Conservation (phyloP, 2,113 vertebrate genomes). For the Brienomyrus longianalis region DNA sequence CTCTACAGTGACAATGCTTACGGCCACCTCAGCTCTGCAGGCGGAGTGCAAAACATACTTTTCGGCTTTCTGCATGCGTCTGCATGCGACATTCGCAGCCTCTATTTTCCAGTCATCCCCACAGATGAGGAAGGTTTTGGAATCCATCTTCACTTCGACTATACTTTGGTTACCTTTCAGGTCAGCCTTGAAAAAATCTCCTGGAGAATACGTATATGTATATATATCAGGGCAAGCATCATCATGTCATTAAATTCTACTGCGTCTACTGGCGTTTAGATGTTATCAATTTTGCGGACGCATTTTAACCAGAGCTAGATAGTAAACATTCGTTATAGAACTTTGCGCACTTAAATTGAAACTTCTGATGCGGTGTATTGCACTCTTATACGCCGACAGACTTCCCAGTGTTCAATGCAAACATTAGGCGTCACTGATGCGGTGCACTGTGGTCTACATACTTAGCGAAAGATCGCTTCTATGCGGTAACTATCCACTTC, state of each 20-base stretch:
- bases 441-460: too few relatives aligned
- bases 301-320: neutral
- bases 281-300: neutral
- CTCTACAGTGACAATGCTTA: neutral
- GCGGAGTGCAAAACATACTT: neutral
- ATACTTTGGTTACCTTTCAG: neutral
- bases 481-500: neutral
- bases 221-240: neutral
- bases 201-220: neutral
- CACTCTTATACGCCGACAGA: too few relatives aligned
- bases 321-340: neutral
- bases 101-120: conserved; percentile 42
- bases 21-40: neutral
- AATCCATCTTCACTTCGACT: neutral
- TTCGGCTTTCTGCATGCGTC: neutral
- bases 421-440: too few relatives aligned
- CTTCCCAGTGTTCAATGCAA: too few relatives aligned
- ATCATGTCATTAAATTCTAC: neutral
- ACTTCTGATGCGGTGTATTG: too few relatives aligned
- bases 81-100: conserved; percentile 51
- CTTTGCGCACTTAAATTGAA: too few relatives aligned
- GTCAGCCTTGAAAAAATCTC: neutral
- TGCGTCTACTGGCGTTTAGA: neutral
- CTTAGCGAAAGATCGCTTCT: too few relatives aligned
- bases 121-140: conserved; percentile 37